phyloP scores from a whole-genome alignment of 2,888 invertebrate species.

The Andrena camellia region DNA sequence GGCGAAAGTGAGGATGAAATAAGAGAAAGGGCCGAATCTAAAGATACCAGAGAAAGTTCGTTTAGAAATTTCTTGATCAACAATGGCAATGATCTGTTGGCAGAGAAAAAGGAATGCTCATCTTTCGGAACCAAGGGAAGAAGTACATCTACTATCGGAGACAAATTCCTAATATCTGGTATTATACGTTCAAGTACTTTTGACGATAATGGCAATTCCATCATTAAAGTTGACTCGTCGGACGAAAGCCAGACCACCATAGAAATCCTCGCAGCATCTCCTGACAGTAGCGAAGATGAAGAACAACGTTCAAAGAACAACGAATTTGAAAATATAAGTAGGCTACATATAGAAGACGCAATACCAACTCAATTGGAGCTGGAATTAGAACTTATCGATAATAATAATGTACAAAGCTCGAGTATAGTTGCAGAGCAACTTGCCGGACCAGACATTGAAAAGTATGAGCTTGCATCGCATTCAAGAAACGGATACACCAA shows the following conservation, averaged over 20 bases:
- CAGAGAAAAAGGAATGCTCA: constrained; percentile 41
- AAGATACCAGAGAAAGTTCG: not conserved
- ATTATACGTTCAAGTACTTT: constrained; percentile 17
- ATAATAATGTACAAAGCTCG: constrained; percentile 68
- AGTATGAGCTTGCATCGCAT: constrained; percentile 27
- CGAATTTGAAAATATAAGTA: constrained; percentile 45
- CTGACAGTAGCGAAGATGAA: constrained; percentile 70
- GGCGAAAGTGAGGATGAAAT: constrained; percentile 28
- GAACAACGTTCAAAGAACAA: constrained; percentile 22
- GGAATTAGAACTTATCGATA: constrained; percentile 80
- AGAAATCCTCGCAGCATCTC: constrained; percentile 81
- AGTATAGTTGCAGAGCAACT: constrained; percentile 67
- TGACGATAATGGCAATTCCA: constrained; percentile 61
- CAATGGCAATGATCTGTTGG: constrained; percentile 14
- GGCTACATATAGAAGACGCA: constrained; percentile 75
- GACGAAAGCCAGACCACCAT: constrained; percentile 83
- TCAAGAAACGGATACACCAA: constrained; percentile 1
- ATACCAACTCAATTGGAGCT: constrained; percentile 81
- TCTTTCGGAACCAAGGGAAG: constrained; percentile 25
- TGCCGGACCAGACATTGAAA: constrained; percentile 26
- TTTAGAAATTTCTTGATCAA: constrained; percentile 12
- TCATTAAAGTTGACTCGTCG: constrained; percentile 82
- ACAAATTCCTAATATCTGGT: constrained; percentile 20
- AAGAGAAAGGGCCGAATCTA: not conserved
- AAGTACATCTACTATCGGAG: constrained; percentile 15